Evolutionary conservation across 2,888 invertebrate species (phyloP), one percentile per base, ranked within the genome.

Genomic region (Trissonchulus latispiculum): DNA sequence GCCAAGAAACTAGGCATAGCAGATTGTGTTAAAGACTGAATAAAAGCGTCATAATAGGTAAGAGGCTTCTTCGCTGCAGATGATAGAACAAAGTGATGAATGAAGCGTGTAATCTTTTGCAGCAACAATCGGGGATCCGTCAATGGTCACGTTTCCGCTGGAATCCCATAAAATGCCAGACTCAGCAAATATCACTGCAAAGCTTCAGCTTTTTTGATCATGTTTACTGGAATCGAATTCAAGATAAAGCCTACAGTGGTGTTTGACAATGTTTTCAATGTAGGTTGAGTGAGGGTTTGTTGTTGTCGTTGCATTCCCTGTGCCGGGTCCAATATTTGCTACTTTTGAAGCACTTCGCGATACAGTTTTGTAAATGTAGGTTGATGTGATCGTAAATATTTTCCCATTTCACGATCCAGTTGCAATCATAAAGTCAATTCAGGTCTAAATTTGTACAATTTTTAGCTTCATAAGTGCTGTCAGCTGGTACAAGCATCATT

Each of bases 341-440:
- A 64, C 33, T 64, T 64, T 64, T 64, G 66, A 18, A 64, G 66
- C 15, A 64, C 29, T 15, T 64, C 8, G 66, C 33, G 29, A 35
- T 64, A 64, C 29, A 64, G 29, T 64, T 64, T 64, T 15, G n/a
- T n/a, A 59, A 23, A 59, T 64, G 8, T 35, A 18, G 66, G 33
- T 32, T 18, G 66, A 8, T 8, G 18, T 31, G 18, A 32, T 15
- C 29, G 8, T 8, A 64, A 29, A 32, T 32, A 32, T 8, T 64
- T 8, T 64, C 33, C 29, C 66, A 64, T 64, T 18, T 64, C 66
- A 8, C n/a, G 29, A 64, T 64, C 66, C 66, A 64, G n/a, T 15
- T 64, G 8, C 15, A 64, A 35, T 18, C n/a, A 35, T 35, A 64
- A 8, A 64, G 29, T 64, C 8, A 8, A 64, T 8, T 64, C 8